Conservation (phyloP, 2,888 invertebrate species). For the Protophormia terraenovae region DNA sequence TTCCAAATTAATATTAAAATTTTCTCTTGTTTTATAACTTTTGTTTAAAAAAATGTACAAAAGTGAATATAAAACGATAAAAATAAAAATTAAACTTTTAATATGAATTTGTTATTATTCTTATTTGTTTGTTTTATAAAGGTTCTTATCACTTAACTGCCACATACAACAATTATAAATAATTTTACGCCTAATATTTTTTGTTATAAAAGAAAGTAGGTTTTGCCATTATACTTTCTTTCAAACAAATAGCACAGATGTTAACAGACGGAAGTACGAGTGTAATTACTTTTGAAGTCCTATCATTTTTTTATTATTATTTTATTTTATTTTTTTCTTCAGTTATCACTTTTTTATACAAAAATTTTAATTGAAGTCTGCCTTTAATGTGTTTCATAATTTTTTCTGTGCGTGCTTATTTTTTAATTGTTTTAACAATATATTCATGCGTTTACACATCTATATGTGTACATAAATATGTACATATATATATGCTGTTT, state of each 20-base stretch:
- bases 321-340: not conserved
- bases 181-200: slow-evolving; percentile 9
- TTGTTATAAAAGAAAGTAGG: not conserved
- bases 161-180: slow-evolving; percentile 4
- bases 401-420: slow-evolving; percentile 7
- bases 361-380: slow-evolving; percentile 34
- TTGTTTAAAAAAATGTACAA: not conserved
- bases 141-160: slow-evolving; percentile 9
- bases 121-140: slow-evolving; percentile 5
- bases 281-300: not conserved
- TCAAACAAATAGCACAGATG: not conserved
- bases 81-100: not conserved
- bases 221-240: not conserved
- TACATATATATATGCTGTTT: no score
- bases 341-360: not conserved
- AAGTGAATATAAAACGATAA: not conserved
- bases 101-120: slow-evolving; percentile 10
- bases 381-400: slow-evolving; percentile 17
- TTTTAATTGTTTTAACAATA: slow-evolving; percentile 15
- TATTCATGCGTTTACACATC: not conserved
- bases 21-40: no score
- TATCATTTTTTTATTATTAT: not conserved
- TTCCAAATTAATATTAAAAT: no score
- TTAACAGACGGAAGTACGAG: not conserved
- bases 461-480: not conserved